Percentiles rank a stretch among this genome's conserved stretches.
These are phyloP conservation scores for Rhynchomys soricoides DNA, from an alignment of 2,113 vertebrate species.

Conservation along the genomic window DNA sequence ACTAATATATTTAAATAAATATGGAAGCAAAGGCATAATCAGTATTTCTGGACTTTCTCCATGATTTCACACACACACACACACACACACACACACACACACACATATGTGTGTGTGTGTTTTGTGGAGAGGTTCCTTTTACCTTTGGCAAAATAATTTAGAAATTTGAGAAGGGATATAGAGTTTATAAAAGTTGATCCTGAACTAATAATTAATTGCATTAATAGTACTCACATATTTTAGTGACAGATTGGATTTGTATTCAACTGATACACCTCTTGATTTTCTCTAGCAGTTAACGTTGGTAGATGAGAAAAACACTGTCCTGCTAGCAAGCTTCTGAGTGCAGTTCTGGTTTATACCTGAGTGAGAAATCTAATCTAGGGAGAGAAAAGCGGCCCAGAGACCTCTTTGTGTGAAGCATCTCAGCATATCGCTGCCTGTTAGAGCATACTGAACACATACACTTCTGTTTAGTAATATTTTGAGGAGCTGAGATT, in stretches of 20 bases:
- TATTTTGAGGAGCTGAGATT: conserved; percentile 81
- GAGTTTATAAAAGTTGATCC: not conserved
- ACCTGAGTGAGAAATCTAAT: conserved; percentile 56
- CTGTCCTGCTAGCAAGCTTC: not conserved
- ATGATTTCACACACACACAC: not conserved
- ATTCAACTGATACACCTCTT: not conserved
- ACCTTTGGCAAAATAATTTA: not conserved
- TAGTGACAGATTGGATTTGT: not conserved
- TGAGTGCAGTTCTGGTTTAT: not conserved
- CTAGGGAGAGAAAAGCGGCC: conserved; percentile 66
- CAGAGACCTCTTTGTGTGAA: conserved; percentile 77
- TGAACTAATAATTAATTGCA: not conserved
- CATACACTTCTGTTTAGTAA: conserved; percentile 82
- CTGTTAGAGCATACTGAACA: conserved; percentile 81
- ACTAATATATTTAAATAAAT: conserved; percentile 13
- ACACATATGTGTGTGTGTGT: not conserved
- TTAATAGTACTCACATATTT: not conserved
- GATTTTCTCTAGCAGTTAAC: conserved; percentile 27
- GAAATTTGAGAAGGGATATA: not conserved
- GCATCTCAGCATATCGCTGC: conserved; percentile 78
- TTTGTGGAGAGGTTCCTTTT: not conserved
- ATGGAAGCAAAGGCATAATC: not conserved
- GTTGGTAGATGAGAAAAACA: not conserved
- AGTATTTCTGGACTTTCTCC: conserved; percentile 35
- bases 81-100: not conserved